Evolutionary conservation across 2,888 invertebrate genomes (phyloP).

Genomic region (Ectropis crepuscularia): DNA sequence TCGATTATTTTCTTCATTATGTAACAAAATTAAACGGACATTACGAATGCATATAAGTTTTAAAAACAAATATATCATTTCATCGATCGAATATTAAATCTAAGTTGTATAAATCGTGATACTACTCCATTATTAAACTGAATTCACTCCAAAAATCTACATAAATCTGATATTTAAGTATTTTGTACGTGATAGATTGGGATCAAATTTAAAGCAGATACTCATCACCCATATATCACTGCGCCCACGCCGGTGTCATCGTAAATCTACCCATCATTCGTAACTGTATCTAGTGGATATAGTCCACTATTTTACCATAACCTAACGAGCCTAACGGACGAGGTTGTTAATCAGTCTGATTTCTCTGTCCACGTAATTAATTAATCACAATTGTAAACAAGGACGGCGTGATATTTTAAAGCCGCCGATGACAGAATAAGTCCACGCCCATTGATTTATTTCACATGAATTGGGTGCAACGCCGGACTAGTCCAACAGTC

Average conservation of each 20-base stretch:
- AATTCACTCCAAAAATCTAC: not conserved
- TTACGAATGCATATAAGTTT: no score
- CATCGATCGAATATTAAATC: not conserved
- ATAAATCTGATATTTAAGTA: conserved; percentile 1
- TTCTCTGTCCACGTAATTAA: conserved; percentile 44
- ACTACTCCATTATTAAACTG: no score
- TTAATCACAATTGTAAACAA: conserved; percentile 47
- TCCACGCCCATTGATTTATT: conserved; percentile 46
- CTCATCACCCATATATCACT: conserved; percentile 33
- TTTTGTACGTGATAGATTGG: conserved; percentile 18
- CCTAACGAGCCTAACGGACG: conserved; percentile 41
- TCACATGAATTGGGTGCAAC: conserved; percentile 25
- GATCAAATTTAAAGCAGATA: conserved; percentile 17
- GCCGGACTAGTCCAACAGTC: conserved; percentile 15
- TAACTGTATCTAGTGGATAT: conserved; percentile 38
- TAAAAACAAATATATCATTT: no score
- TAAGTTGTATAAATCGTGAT: not conserved
- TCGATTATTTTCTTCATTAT: not conserved
- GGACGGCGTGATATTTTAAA: conserved; percentile 45
- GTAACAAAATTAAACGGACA: no score
- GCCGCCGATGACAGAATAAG: conserved; percentile 39
- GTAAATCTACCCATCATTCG: conserved; percentile 26
- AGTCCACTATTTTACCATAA: conserved; percentile 43
- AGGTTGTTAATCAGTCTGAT: conserved; percentile 46
- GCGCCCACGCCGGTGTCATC: conserved; percentile 27